These are phyloP conservation scores for Branchellion lobata DNA, from an alignment of 2,888 invertebrate genomes.

Conservation along the genomic window DNA sequence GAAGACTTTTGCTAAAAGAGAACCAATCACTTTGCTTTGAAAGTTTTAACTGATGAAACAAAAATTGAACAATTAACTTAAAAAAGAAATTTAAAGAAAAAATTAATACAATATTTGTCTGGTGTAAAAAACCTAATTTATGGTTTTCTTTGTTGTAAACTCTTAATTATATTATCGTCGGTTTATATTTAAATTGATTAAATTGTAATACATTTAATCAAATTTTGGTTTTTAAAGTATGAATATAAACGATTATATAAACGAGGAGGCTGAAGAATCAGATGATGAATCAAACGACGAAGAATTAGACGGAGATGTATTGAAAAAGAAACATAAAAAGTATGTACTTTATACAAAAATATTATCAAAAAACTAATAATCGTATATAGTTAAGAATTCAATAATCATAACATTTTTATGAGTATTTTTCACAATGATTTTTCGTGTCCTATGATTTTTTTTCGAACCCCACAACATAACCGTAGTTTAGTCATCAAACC, in stretches of 20 bases:
- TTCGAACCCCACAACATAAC: too few relatives aligned
- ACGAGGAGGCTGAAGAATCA: neutral
- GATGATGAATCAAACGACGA: slow-evolving; percentile 2
- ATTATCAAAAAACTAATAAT: neutral
- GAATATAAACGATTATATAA: neutral
- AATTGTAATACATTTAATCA: too few relatives aligned
- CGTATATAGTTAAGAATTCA: neutral
- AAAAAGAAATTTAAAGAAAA: neutral
- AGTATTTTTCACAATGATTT: too few relatives aligned
- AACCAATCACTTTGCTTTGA: too few relatives aligned
- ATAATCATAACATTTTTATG: too few relatives aligned
- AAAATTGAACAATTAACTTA: neutral
- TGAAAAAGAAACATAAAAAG: neutral
- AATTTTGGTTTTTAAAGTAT: too few relatives aligned
- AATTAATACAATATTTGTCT: neutral
- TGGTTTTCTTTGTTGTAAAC: neutral
- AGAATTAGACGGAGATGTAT: neutral
- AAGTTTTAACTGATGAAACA: too few relatives aligned
- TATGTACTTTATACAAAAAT: neutral
- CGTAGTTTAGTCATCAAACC: too few relatives aligned
- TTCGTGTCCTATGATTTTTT: too few relatives aligned
- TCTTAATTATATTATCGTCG: too few relatives aligned
- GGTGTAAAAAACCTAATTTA: neutral
- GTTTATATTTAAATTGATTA: too few relatives aligned
- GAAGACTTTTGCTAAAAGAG: too few relatives aligned